These are phyloP conservation scores for Berghia stephanieae DNA, from an alignment of 1,140 invertebrate genomes.

Conservation along the genomic window DNA sequence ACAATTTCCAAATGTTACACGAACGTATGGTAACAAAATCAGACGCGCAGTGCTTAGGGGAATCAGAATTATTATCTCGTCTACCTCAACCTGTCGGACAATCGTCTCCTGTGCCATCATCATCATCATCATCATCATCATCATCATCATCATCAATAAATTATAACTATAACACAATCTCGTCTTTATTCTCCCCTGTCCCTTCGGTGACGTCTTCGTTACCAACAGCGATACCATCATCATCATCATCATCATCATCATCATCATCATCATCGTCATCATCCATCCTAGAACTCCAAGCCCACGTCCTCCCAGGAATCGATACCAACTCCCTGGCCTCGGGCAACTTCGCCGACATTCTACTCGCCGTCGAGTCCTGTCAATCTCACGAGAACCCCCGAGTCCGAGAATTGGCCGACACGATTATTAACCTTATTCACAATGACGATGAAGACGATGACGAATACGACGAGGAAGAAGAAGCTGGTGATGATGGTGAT, in stretches of 20 bases:
- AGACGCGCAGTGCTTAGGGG: not conserved
- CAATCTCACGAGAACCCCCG: constrained; percentile 12
- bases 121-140: not conserved
- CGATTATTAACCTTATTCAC: constrained; percentile 25
- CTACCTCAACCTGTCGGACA: not conserved
- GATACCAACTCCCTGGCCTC: constrained; percentile 16
- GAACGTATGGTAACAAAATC: too few relatives aligned
- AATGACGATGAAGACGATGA: constrained; percentile 13
- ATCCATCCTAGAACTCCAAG: constrained; percentile 16
- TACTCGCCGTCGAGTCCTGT: constrained; percentile 23
- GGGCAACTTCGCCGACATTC: constrained; percentile 23
- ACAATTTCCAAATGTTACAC: too few relatives aligned
- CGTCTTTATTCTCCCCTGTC: not conserved
- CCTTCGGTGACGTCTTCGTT: not conserved
- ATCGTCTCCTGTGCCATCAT: not conserved
- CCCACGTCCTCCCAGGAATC: constrained; percentile 23
- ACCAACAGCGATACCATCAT: not conserved
- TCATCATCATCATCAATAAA: too few relatives aligned
- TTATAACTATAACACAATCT: not conserved
- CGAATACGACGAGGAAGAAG: not conserved
- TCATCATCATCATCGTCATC: not conserved
- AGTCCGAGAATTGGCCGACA: constrained; percentile 21
- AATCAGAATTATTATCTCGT: not conserved
- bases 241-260: not conserved
- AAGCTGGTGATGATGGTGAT: constrained; percentile 20